These are phyloP conservation scores for Pocillopora damicornis DNA, from an alignment of 64 coral and sea anemone genomes.

Conservation along the genomic window DNA sequence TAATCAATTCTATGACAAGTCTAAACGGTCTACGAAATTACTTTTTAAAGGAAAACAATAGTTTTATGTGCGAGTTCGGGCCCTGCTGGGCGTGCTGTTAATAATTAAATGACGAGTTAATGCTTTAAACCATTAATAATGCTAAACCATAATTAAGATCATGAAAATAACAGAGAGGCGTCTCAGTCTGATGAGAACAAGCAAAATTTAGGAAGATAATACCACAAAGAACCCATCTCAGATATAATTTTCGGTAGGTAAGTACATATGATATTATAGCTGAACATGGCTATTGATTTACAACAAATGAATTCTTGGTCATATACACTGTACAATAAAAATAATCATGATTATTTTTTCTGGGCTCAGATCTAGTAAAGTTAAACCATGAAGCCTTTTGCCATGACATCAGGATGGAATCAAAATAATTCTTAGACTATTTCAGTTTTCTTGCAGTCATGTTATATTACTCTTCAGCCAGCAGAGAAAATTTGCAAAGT, in stretches of 20 bases:
- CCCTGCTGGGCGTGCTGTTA: too few relatives aligned
- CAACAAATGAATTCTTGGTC: neutral
- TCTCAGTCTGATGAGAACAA: too few relatives aligned
- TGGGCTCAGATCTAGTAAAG: neutral
- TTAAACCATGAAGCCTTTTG: neutral
- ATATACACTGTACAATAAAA: slow-evolving; percentile 25
- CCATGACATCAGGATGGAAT: neutral
- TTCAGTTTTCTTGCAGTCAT: neutral
- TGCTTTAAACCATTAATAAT: too few relatives aligned
- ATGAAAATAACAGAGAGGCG: neutral
- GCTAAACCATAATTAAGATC: neutral
- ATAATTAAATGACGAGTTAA: too few relatives aligned
- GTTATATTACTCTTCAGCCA: neutral
- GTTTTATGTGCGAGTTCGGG: too few relatives aligned
- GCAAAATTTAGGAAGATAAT: neutral
- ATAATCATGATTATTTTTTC: neutral
- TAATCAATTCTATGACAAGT: too few relatives aligned
- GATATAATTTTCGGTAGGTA: neutral
- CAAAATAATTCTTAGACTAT: neutral
- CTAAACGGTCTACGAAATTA: too few relatives aligned
- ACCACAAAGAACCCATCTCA: neutral
- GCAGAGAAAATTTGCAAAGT: neutral
- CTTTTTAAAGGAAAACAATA: too few relatives aligned
- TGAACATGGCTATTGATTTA: neutral
- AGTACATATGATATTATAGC: neutral